These are phyloP conservation scores for Sminthurides aquaticus DNA, from an alignment of 2,888 invertebrate species.

Conservation along the genomic window DNA sequence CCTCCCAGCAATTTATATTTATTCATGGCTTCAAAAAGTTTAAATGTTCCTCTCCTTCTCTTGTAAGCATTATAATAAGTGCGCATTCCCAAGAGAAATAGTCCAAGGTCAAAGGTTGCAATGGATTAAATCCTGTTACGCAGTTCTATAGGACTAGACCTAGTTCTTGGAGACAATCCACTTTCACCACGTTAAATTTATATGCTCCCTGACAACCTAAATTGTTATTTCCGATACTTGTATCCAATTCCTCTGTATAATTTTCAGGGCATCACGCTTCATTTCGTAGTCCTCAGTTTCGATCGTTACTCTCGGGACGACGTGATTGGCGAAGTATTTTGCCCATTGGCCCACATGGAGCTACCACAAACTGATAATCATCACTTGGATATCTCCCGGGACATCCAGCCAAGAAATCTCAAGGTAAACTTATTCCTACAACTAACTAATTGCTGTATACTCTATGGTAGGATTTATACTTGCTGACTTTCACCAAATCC, in stretches of 20 bases:
- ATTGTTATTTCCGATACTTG: slow-evolving; percentile 3
- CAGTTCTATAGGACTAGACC: background rate
- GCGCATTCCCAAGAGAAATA: background rate
- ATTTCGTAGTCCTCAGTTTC: slow-evolving; percentile 86
- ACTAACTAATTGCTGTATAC: too few relatives aligned
- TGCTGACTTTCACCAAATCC: too few relatives aligned
- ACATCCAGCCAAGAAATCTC: slow-evolving; percentile 84
- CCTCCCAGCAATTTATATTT: background rate
- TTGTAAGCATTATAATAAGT: too few relatives aligned
- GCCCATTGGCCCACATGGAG: slow-evolving; percentile 63
- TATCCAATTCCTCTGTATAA: background rate
- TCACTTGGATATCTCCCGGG: slow-evolving; percentile 72
- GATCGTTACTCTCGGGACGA: slow-evolving; percentile 97
- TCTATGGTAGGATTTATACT: too few relatives aligned
- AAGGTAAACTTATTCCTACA: slow-evolving; percentile 68
- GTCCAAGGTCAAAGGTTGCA: background rate
- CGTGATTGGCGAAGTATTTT: slow-evolving; percentile 94
- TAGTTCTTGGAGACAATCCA: background rate
- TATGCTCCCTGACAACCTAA: background rate
- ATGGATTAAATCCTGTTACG: background rate
- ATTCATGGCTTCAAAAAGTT: background rate
- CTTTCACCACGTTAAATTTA: background rate
- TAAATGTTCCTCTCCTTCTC: background rate
- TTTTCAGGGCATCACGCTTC: slow-evolving; percentile 71
- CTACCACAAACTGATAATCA: slow-evolving; percentile 65